phyloP scores from a whole-genome alignment of 2,888 invertebrate species.

The Cancer borealis region DNA sequence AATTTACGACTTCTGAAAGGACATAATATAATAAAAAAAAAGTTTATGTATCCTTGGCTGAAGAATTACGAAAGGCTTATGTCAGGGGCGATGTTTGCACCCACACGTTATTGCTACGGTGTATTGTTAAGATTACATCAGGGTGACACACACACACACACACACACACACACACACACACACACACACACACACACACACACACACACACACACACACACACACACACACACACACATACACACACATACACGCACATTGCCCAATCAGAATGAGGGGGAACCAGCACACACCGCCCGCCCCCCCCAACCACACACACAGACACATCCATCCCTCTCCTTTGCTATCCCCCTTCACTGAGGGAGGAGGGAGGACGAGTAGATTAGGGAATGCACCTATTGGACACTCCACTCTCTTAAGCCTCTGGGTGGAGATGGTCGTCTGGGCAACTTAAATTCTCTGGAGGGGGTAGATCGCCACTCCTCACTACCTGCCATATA shows the following conservation, averaged over 20 bases:
- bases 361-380: not conserved
- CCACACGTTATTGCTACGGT: too few species aligned
- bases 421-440: slow-evolving; percentile 42
- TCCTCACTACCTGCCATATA: slow-evolving; percentile 27
- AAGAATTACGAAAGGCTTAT: not conserved
- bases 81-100: too few species aligned
- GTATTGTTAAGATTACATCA: not conserved
- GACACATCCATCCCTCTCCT: not conserved
- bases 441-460: not conserved
- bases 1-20: too few species aligned
- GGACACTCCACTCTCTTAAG: not conserved
- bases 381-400: not conserved
- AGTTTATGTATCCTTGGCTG: not conserved
- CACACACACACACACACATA: too few species aligned
- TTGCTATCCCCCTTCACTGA: not conserved
- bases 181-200: too few species aligned
- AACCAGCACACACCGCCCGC: not conserved
- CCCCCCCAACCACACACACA: not conserved
- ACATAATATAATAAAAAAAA: too few species aligned
- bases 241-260: not conserved
- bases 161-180: not conserved
- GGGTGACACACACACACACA: not conserved
- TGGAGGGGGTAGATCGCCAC: slow-evolving; percentile 10
- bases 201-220: too few species aligned
- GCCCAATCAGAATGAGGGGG: not conserved